phyloP scores from a whole-genome alignment of 2,797 vertebrate species.

The Poeciliopsis presidionis region DNA sequence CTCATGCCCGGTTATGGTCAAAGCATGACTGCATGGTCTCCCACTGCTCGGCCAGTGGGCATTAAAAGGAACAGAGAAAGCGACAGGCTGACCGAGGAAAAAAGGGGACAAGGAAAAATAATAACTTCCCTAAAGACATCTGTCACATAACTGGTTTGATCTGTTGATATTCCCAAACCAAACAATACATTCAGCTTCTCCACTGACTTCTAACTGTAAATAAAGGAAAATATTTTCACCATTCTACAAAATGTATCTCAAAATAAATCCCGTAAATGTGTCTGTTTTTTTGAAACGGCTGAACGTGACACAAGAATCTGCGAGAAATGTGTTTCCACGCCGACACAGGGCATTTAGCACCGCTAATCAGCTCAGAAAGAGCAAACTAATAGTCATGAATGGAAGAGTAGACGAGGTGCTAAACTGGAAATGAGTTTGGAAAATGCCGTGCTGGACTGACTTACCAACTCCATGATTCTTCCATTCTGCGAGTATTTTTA shows the following conservation, averaged over 20 bases:
- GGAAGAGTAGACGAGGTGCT: background rate
- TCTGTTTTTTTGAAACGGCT: background rate
- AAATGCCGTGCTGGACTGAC: background rate
- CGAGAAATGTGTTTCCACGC: background rate
- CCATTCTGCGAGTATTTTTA: background rate
- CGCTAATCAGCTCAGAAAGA: background rate
- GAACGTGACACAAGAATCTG: background rate
- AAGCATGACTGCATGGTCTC: slow-evolving; percentile 49
- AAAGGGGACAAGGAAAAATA: background rate
- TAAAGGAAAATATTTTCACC: background rate
- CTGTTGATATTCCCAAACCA: background rate
- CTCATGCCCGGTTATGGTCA: slow-evolving; percentile 61
- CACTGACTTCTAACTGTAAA: background rate
- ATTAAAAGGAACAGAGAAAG: background rate
- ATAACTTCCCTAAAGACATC: background rate
- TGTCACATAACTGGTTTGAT: background rate
- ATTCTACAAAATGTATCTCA: background rate
- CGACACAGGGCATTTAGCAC: background rate
- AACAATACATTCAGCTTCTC: background rate
- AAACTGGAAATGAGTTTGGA: background rate
- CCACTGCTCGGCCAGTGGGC: slow-evolving; percentile 12
- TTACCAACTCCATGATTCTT: background rate
- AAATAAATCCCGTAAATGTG: background rate
- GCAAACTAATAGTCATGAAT: background rate
- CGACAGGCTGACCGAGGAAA: background rate